These are phyloP conservation scores for Polyommatus icarus DNA, from an alignment of 2,888 invertebrate species.

Conservation along the genomic window DNA sequence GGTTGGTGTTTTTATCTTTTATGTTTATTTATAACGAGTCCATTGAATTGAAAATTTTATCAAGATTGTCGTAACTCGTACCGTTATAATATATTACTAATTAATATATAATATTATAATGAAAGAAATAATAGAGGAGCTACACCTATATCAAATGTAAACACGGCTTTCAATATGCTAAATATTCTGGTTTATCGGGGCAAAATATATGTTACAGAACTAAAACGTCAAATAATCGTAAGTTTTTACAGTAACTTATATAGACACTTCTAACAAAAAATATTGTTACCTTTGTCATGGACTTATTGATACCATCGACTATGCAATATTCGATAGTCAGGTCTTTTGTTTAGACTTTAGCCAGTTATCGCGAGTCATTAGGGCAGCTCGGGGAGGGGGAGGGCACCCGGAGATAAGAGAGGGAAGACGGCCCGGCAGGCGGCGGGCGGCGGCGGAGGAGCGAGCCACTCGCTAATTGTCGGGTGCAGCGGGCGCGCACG, in stretches of 20 bases:
- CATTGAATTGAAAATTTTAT: neutral
- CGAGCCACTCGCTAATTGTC: conserved; percentile 49
- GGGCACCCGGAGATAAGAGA: conserved; percentile 28
- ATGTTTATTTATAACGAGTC: neutral
- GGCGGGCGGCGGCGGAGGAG: conserved; percentile 40
- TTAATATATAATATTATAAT: neutral
- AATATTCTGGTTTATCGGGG: neutral
- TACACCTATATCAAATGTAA: neutral
- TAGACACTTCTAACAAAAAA: neutral
- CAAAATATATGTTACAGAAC: neutral
- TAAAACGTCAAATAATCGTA: neutral
- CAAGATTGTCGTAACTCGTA: neutral
- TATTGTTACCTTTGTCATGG: conserved; percentile 17
- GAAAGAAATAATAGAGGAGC: neutral
- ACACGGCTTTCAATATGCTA: conserved; percentile 1
- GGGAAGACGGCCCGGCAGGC: conserved; percentile 40
- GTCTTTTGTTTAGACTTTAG: conserved; percentile 9
- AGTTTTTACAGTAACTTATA: neutral
- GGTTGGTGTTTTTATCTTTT: conserved; percentile 7
- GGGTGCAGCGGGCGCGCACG: conserved; percentile 60
- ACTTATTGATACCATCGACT: neutral
- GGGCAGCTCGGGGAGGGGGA: neutral
- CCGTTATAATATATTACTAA: neutral
- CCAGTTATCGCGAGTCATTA: conserved; percentile 9
- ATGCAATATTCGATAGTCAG: neutral